Percentiles rank a stretch among this genome's conserved stretches.
phyloP scores from a whole-genome alignment of 2,113 vertebrate genomes.

The Mormoops blainvillei region DNA sequence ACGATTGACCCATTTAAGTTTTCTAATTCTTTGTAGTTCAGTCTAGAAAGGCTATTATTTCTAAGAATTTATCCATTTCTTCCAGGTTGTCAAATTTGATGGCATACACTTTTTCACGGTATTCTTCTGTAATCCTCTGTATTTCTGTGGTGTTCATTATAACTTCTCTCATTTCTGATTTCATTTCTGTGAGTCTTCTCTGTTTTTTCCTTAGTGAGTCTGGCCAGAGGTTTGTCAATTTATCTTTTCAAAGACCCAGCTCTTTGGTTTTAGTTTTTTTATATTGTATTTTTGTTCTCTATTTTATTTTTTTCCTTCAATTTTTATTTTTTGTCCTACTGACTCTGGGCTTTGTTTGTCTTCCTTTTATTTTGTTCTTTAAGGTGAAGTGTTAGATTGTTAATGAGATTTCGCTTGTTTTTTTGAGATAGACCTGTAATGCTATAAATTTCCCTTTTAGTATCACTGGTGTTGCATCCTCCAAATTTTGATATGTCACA shows the following conservation, averaged over 20 bases:
- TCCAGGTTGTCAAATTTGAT: neutral
- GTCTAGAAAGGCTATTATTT: neutral
- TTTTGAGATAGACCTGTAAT: neutral
- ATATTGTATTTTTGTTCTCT: neutral
- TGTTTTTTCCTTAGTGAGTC: neutral
- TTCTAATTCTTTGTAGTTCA: neutral
- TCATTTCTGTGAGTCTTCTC: neutral
- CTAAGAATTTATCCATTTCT: neutral
- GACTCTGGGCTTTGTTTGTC: neutral
- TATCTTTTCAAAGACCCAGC: neutral
- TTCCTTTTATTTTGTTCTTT: neutral
- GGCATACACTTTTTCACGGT: neutral
- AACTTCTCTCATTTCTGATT: neutral
- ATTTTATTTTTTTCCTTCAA: neutral
- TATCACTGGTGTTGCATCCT: neutral
- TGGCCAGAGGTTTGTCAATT: neutral
- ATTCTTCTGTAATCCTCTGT: neutral
- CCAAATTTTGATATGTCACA: neutral
- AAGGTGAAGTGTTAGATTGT: neutral
- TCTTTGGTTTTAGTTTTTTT: neutral
- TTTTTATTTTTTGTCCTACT: neutral
- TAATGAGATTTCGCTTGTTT: neutral
- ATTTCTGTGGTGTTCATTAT: neutral
- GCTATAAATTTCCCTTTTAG: neutral
- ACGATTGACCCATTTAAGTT: neutral